A percentile compares a stretch with the other conserved stretches of the same genome.
phyloP scores from a whole-genome alignment of 2,888 invertebrate genomes.

The Tipula helvola region DNA sequence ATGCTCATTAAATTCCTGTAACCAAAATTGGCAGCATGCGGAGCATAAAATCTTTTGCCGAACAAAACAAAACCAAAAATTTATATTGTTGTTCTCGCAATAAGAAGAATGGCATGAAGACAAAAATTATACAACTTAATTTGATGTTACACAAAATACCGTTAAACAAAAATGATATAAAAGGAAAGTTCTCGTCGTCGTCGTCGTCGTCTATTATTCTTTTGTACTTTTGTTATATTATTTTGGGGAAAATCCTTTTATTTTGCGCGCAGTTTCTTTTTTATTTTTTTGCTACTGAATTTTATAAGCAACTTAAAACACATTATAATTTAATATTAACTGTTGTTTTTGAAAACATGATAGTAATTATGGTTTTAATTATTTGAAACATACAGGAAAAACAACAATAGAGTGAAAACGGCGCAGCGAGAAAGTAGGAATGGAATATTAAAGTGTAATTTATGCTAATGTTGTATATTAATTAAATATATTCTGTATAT shows the following conservation, averaged over 20 bases:
- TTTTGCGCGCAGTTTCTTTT: background rate
- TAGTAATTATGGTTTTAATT: slow-evolving; percentile 4
- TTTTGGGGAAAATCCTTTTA: background rate
- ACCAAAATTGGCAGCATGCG: background rate
- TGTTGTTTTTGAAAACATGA: background rate
- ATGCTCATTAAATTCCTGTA: background rate
- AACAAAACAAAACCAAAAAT: background rate
- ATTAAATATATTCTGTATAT: background rate
- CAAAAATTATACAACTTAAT: background rate
- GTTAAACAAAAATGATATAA: background rate
- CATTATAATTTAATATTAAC: background rate
- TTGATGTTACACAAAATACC: background rate
- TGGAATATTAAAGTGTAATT: slow-evolving; percentile 4
- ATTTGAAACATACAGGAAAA: background rate
- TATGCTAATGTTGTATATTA: background rate
- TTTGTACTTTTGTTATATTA: background rate
- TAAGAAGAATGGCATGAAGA: background rate
- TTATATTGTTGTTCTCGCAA: background rate
- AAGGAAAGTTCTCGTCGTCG: background rate
- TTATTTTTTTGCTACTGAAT: background rate
- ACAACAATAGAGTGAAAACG: background rate
- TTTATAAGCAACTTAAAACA: background rate
- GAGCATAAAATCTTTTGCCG: background rate
- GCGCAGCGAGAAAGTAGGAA: background rate
- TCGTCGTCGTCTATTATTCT: background rate